Conservation (phyloP, 2,113 vertebrate species). For the Pteronura brasiliensis region DNA sequence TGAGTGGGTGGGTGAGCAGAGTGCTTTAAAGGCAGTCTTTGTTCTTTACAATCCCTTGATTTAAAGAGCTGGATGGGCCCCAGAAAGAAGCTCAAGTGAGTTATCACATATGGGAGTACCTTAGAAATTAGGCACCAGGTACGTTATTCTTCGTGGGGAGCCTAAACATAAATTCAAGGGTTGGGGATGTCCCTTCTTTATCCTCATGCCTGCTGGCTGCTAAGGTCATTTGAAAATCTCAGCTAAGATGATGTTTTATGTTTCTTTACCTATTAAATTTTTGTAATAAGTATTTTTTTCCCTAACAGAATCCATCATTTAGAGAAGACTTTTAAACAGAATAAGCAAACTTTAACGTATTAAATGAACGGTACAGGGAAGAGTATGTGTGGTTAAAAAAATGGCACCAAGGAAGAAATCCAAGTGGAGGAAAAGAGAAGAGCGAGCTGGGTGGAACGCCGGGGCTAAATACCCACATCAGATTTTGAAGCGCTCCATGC, state of each 20-base stretch:
- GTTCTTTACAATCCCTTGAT: not conserved
- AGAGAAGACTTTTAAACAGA: not conserved
- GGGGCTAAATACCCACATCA: not conserved
- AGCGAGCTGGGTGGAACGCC: not conserved
- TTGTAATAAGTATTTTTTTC: not conserved
- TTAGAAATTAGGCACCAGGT: not conserved
- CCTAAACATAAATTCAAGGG: not conserved
- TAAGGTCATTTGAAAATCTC: slow-evolving; percentile 41
- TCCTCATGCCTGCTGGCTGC: not conserved
- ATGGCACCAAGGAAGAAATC: not conserved
- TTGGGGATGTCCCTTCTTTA: not conserved
- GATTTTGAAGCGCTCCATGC: not conserved
- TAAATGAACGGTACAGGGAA: not conserved
- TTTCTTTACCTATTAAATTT: slow-evolving; percentile 31
- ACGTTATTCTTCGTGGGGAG: not conserved
- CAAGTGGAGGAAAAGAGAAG: not conserved
- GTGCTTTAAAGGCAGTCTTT: not conserved
- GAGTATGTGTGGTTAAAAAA: not conserved
- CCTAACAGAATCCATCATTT: not conserved
- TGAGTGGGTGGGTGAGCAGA: not conserved
- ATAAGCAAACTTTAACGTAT: not conserved
- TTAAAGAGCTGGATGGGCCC: not conserved
- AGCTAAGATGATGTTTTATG: not conserved
- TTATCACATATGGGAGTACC: not conserved
- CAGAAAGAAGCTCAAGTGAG: not conserved